Conservation (phyloP, 1,140 invertebrate species). For the Drosophila eugracilis region DNA sequence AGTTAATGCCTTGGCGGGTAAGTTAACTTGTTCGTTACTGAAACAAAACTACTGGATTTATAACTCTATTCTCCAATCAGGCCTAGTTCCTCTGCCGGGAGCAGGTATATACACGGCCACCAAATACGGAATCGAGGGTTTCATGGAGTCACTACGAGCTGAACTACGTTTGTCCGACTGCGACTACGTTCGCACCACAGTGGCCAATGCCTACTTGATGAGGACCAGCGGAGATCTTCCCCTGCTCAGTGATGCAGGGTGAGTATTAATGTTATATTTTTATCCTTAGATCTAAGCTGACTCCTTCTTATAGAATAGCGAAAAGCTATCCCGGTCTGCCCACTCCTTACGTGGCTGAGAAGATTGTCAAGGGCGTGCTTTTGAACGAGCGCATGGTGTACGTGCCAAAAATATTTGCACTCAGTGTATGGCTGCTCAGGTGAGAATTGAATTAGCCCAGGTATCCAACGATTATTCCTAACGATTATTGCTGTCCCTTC, state of each 20-base stretch:
- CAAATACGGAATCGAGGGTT: constrained; percentile 81
- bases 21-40: not conserved
- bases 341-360: constrained; percentile 76
- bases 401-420: constrained; percentile 83
- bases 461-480: constrained; percentile 1
- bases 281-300: constrained; percentile 11
- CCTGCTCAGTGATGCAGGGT: constrained; percentile 79
- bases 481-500: constrained; percentile 12
- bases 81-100: constrained; percentile 67
- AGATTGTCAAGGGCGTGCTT: constrained; percentile 77
- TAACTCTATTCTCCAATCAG: constrained; percentile 3
- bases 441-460: constrained; percentile 39
- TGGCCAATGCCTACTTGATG: constrained; percentile 80
- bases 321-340: constrained; percentile 77
- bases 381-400: constrained; percentile 79
- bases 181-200: constrained; percentile 78
- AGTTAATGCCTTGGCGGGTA: constrained; percentile 77
- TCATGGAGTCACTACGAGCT: constrained; percentile 74
- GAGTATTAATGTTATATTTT: constrained; percentile 2
- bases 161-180: constrained; percentile 76
- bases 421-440: constrained; percentile 80
- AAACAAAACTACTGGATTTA: no score
- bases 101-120: constrained; percentile 83
- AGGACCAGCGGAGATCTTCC: constrained; percentile 79
- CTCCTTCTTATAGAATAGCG: constrained; percentile 56